These are phyloP conservation scores for Villa cingulata DNA, from an alignment of 2,888 invertebrate genomes.

Conservation along the genomic window DNA sequence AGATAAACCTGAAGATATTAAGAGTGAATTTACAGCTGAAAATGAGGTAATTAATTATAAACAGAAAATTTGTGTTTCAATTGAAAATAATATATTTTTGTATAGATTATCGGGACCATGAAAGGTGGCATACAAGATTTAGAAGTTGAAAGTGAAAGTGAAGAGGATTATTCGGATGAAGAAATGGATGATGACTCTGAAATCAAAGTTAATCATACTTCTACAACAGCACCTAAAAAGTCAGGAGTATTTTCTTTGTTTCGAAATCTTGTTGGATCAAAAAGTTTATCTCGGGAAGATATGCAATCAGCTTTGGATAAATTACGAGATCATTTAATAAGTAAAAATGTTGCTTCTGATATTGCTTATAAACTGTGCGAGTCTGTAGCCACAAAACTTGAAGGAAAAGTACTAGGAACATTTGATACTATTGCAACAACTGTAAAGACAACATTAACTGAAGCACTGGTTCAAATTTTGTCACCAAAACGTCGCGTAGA, in stretches of 20 bases:
- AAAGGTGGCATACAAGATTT: constrained; percentile 68
- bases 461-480: constrained; percentile 84
- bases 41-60: constrained; percentile 40
- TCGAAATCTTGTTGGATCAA: constrained; percentile 74
- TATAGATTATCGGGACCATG: constrained; percentile 69
- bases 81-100: constrained; percentile 2
- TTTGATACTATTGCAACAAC: constrained; percentile 86
- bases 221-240: constrained; percentile 21
- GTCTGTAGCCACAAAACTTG: constrained; percentile 76
- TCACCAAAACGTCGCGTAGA: constrained; percentile 91
- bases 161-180: constrained; percentile 45
- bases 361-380: constrained; percentile 89
- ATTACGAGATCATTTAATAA: constrained; percentile 87
- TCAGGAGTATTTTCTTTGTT: constrained; percentile 74
- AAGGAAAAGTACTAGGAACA: constrained; percentile 85
- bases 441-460: constrained; percentile 75
- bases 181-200: constrained; percentile 21
- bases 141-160: constrained; percentile 63
- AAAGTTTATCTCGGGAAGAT: constrained; percentile 65
- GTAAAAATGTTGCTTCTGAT: constrained; percentile 95
- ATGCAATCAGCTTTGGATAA: constrained; percentile 83
- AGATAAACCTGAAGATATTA: constrained; percentile 54
- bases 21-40: constrained; percentile 47
- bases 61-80: neutral
- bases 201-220: constrained; percentile 9